Conservation (phyloP, 2,797 vertebrate genomes). For the Sebastes wilsoni region DNA sequence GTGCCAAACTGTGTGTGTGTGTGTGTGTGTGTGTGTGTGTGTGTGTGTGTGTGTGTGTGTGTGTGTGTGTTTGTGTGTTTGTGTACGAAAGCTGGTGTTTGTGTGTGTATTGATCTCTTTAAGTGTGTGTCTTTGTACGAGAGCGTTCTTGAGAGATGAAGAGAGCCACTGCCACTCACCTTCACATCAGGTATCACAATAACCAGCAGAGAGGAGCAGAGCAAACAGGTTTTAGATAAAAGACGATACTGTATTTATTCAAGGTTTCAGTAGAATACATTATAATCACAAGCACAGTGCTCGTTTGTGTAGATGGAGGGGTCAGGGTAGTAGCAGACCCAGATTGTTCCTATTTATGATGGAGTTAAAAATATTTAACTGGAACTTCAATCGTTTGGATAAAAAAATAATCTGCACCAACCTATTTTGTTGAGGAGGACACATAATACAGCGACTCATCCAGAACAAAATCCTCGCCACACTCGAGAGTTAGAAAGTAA, state of each 20-base stretch:
- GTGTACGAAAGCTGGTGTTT: neutral
- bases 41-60: neutral
- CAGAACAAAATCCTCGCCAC: neutral
- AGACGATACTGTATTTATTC: neutral
- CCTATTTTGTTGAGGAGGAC: neutral
- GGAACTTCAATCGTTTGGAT: neutral
- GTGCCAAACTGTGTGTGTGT: constrained; percentile 52
- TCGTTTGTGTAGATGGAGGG: neutral
- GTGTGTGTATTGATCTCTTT: neutral
- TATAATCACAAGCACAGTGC: neutral
- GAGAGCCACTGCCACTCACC: constrained; percentile 25
- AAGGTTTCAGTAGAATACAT: constrained; percentile 20
- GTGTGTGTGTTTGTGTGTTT: neutral
- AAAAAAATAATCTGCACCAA: neutral
- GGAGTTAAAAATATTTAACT: neutral
- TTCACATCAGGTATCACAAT: constrained; percentile 21
- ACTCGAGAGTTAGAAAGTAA: neutral
- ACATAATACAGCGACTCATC: neutral
- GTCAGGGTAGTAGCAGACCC: neutral
- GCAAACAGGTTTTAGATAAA: constrained; percentile 21
- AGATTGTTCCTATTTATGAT: constrained; percentile 10
- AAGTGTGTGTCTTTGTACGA: neutral
- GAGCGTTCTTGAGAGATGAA: constrained; percentile 4
- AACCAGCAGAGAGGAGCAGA: constrained; percentile 4
- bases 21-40: neutral